These are phyloP conservation scores for Rambutsinella grinnellia DNA, from an alignment of 2,888 invertebrate species.

Conservation along the genomic window DNA sequence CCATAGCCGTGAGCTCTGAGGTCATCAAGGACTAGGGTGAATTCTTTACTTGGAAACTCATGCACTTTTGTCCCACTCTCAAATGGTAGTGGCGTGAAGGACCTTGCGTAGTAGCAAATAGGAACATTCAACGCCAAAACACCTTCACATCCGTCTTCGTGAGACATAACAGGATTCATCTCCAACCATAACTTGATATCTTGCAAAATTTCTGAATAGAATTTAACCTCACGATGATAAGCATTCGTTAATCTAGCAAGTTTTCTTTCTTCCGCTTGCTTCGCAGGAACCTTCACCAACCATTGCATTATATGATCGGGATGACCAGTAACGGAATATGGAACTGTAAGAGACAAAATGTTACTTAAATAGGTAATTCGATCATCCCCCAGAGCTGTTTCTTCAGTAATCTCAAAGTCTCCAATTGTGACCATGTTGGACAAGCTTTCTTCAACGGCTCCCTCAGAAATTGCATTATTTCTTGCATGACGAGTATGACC, in stretches of 20 bases:
- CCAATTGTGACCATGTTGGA: too few relatives aligned
- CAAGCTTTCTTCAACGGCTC: too few relatives aligned
- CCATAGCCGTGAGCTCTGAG: conserved; percentile 64
- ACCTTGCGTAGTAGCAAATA: conserved; percentile 66
- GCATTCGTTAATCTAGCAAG: conserved; percentile 24
- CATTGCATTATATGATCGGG: conserved; percentile 32
- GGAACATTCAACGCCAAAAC: conserved; percentile 55
- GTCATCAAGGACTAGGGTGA: conserved; percentile 67
- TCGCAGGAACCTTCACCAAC: conserved; percentile 29
- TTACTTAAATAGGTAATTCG: conserved; percentile 26
- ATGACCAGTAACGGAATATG: conserved; percentile 14
- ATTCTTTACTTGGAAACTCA: conserved; percentile 63
- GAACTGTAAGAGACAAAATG: conserved; percentile 21
- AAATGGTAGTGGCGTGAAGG: conserved; percentile 31
- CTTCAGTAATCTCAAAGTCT: conserved; percentile 13
- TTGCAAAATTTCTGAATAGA: conserved; percentile 17
- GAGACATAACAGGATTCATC: too few relatives aligned
- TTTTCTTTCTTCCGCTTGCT: conserved; percentile 16
- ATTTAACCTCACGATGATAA: conserved; percentile 10
- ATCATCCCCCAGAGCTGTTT: conserved; percentile 35
- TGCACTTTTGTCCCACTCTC: conserved; percentile 36
- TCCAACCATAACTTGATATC: conserved; percentile 32
- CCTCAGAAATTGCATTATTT: too few relatives aligned
- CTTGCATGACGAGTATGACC: too few relatives aligned
- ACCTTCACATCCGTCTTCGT: too few relatives aligned